Percentiles rank a stretch among this genome's conserved stretches.
These are phyloP conservation scores for Alaudala cheleensis DNA, from an alignment of 2,113 vertebrate genomes.

Conservation along the genomic window DNA sequence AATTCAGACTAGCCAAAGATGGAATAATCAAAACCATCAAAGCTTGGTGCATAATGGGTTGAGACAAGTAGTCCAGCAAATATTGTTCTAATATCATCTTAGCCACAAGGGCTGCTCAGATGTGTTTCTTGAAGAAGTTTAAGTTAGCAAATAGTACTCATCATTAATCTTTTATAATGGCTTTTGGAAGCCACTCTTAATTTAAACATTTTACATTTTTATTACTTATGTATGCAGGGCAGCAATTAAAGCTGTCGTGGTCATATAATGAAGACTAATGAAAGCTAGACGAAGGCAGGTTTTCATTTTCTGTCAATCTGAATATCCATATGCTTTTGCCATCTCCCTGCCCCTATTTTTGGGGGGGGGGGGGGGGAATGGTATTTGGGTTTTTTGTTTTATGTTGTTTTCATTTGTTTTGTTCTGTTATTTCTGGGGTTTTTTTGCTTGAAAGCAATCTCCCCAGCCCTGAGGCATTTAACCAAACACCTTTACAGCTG, in stretches of 20 bases:
- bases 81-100: constrained; percentile 63
- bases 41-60: constrained; percentile 42
- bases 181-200: constrained; percentile 79
- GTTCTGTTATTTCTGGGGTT: not conserved
- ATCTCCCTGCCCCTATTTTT: not conserved
- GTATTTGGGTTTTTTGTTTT: not conserved
- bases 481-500: not conserved
- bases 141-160: constrained; percentile 63
- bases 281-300: constrained; percentile 44
- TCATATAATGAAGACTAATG: constrained; percentile 72
- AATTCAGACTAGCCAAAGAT: constrained; percentile 47
- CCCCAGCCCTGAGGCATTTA: not conserved
- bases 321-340: constrained; percentile 42
- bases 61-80: constrained; percentile 50
- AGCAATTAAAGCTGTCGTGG: constrained; percentile 67
- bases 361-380: accelerated
- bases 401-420: not conserved
- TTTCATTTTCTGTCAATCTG: constrained; percentile 65
- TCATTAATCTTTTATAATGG: constrained; percentile 85
- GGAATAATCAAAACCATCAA: constrained; percentile 56
- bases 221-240: constrained; percentile 69
- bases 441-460: not conserved
- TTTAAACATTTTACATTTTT: constrained; percentile 81
- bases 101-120: constrained; percentile 65
- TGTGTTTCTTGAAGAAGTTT: constrained; percentile 54